Conservation (phyloP, 37 sponge, comb jelly and placozoan species). For the Tethya wilhelma region DNA sequence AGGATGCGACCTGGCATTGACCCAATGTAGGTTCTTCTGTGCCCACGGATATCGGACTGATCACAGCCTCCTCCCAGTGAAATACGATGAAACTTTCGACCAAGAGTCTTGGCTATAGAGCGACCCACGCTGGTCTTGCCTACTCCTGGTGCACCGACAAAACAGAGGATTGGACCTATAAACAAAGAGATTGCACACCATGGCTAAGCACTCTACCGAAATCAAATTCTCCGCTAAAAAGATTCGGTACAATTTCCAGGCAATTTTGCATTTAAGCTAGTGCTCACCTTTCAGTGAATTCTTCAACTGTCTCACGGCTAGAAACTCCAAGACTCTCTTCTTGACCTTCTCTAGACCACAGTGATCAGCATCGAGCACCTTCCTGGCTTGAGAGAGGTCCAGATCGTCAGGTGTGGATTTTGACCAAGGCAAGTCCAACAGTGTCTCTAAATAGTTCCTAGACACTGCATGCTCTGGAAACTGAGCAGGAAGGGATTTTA, state of each 20-base stretch:
- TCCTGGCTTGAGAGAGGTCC: constrained; percentile 65
- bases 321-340: constrained; percentile 84
- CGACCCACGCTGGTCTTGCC: constrained; percentile 91
- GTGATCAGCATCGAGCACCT: constrained; percentile 81
- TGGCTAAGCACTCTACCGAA: too few relatives aligned
- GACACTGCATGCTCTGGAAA: constrained; percentile 83
- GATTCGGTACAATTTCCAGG: neutral
- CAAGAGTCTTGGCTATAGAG: constrained; percentile 85
- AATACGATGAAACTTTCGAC: constrained; percentile 85
- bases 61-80: constrained; percentile 90
- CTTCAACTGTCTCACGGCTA: constrained; percentile 87
- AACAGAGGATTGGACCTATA: constrained; percentile 89
- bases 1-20: constrained; percentile 87
- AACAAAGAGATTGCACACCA: too few relatives aligned
- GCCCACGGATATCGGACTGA: constrained; percentile 91
- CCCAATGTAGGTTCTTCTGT: constrained; percentile 91
- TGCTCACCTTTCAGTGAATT: constrained; percentile 79
- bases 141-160: constrained; percentile 93
- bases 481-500: constrained; percentile 68
- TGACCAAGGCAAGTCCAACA: constrained; percentile 89
- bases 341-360: constrained; percentile 87
- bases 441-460: constrained; percentile 80
- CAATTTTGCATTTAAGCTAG: neutral
- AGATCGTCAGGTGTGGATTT: constrained; percentile 67
- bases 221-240: too few relatives aligned